Base-by-base conservation (phyloP, 1,140 invertebrate genomes). In the Holotrichia oblita region DNA sequence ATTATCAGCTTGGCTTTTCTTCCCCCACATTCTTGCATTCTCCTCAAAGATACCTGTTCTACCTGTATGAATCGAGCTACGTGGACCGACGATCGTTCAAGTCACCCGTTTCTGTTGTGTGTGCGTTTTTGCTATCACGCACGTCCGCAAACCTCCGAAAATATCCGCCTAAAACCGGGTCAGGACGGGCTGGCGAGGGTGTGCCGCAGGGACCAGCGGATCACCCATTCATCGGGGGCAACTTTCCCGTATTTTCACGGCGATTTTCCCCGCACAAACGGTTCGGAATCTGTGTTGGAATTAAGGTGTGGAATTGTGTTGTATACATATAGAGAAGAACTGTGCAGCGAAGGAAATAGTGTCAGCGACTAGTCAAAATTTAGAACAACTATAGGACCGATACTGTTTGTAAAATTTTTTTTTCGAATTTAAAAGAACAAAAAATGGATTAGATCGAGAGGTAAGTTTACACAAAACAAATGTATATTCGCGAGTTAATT, bases 21-120 rank as follows among this genome's bases (percentile, higher is more conserved):
- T 69, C 61, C 61, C 61, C 61, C 61, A 69, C 61, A 34, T 34
- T 72, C 77, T 75, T 75, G 77, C 22, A 40, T 72, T 69, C 78
- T 80, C 79, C 80, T 79, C 79, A 20, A 76, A 78, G 73, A 74
- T 80, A 80, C 79, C 77, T 80, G 80, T 79, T 74, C 80, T 79
- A 79, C 74, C 79, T 78, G 80, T 73, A 22, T 69, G 61, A 78
- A 78, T 40, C 41, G 40, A 20, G 73, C 77, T 80, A 80, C 80
- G 80, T 80, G 80, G 80, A 80, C 79, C 73, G 42, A 64, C 80
- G 80, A 64, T 80, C 78, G 80, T 80, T 79, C 73, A 79, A 80
- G 74, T 80, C 80, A 76, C 78, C 76, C 48, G 42, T 40, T 41
- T 17, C 40, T 41, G 20, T 14, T 75, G 10, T 48, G 3, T n/a